A percentile compares a stretch with the other conserved stretches of the same genome.
Evolutionary conservation across 2,888 invertebrate genomes (phyloP).

Genomic region (Drosophila bunnanda): DNA sequence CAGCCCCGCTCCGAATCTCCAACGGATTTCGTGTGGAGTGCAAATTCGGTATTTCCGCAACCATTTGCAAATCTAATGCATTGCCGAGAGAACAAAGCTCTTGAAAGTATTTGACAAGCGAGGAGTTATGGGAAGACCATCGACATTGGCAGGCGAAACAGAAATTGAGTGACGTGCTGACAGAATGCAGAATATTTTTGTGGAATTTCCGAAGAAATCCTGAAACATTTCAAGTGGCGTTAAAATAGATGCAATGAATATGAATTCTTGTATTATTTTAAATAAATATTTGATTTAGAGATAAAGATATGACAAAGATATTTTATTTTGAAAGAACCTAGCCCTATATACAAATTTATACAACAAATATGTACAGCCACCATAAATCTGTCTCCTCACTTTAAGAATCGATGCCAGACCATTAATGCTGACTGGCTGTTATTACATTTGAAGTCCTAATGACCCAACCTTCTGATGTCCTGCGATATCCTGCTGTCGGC

Average conservation of each 20-base stretch:
- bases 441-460: conserved; percentile 17
- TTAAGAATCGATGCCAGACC: neutral
- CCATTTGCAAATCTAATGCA: conserved; percentile 29
- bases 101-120: conserved; percentile 6
- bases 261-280: neutral
- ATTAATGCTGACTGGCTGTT: conserved; percentile 12
- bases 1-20: conserved; percentile 7
- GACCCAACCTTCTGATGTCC: conserved; percentile 16
- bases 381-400: neutral
- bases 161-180: neutral
- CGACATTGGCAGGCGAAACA: conserved; percentile 1
- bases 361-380: neutral
- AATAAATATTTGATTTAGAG: neutral
- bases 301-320: neutral
- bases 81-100: conserved; percentile 8
- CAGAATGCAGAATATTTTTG: neutral
- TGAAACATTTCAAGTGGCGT: neutral
- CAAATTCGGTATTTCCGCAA: conserved; percentile 19
- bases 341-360: neutral
- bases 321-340: neutral
- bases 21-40: conserved; percentile 9
- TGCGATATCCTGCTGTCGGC: conserved; percentile 5
- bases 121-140: conserved; percentile 9
- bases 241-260: neutral
- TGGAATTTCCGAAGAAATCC: neutral